These are phyloP conservation scores for Hippocampus abdominalis DNA, from an alignment of 2,113 vertebrate species.

Conservation along the genomic window DNA sequence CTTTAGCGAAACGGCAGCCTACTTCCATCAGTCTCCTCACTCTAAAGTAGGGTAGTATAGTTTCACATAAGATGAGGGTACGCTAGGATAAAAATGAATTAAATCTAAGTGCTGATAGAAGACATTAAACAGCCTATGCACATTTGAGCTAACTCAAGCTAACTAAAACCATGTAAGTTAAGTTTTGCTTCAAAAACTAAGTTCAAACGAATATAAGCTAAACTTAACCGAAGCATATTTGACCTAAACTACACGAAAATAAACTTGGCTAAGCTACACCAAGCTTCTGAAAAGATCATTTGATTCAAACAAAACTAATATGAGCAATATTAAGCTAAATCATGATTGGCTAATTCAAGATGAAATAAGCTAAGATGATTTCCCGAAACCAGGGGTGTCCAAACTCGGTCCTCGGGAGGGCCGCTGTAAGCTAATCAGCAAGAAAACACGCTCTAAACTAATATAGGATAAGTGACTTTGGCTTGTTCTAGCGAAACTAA, in stretches of 20 bases:
- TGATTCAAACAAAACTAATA: not conserved
- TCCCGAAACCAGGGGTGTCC: too few relatives aligned
- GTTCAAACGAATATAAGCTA: not conserved
- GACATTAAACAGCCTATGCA: not conserved
- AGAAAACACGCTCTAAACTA: too few relatives aligned
- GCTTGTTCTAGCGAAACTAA: not conserved
- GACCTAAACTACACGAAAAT: not conserved
- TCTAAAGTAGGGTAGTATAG: constrained; percentile 33
- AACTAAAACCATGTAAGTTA: not conserved
- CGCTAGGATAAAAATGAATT: not conserved
- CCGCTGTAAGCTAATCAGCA: too few relatives aligned
- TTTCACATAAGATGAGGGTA: not conserved
- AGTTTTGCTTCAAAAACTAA: not conserved
- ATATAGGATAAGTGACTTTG: too few relatives aligned
- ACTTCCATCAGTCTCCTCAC: constrained; percentile 57
- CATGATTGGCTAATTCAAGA: too few relatives aligned
- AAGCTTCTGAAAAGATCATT: not conserved
- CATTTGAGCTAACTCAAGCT: not conserved
- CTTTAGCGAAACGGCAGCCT: constrained; percentile 67
- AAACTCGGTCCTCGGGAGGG: too few relatives aligned
- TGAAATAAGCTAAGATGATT: too few relatives aligned
- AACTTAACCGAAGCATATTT: not conserved
- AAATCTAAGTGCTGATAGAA: not conserved
- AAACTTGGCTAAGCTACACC: not conserved
- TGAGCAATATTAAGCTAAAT: not conserved